These are phyloP conservation scores for Apodemia duryi DNA, from an alignment of 2,888 invertebrate genomes.

Conservation along the genomic window DNA sequence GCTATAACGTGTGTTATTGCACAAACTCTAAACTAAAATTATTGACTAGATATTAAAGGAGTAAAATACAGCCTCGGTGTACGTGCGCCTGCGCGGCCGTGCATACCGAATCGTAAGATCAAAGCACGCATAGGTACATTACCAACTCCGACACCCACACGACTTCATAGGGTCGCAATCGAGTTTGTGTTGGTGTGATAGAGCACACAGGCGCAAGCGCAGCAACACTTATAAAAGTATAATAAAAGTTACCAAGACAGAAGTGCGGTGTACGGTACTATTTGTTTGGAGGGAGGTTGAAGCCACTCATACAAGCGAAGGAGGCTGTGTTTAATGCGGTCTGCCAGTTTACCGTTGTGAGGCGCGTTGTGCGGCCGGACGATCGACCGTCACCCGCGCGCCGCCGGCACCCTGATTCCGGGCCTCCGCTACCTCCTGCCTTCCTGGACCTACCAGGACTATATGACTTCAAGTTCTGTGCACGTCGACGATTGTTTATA, in stretches of 20 bases:
- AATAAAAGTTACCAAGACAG: constrained; percentile 75
- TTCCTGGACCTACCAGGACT: constrained; percentile 45
- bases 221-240: constrained; percentile 68
- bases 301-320: constrained; percentile 73
- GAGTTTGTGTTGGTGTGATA: constrained; percentile 44
- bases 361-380: constrained; percentile 78
- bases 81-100: constrained; percentile 69
- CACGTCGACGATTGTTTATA: constrained; percentile 44
- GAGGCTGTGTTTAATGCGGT: constrained; percentile 71
- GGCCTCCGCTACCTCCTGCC: constrained; percentile 42
- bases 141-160: constrained; percentile 72
- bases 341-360: constrained; percentile 78
- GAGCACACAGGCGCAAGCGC: constrained; percentile 53
- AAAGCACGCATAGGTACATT: constrained; percentile 77
- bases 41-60: constrained; percentile 73
- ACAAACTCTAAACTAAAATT: constrained; percentile 71
- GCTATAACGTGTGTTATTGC: constrained; percentile 58
- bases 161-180: constrained; percentile 41
- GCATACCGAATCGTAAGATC: constrained; percentile 79
- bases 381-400: constrained; percentile 68
- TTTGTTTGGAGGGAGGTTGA: constrained; percentile 77
- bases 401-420: constrained; percentile 60
- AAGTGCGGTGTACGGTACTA: constrained; percentile 76
- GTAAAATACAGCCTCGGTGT: constrained; percentile 68
- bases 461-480: constrained; percentile 45